phyloP scores from a whole-genome alignment of 2,113 vertebrate genomes.

The Podocnemis expansa region DNA sequence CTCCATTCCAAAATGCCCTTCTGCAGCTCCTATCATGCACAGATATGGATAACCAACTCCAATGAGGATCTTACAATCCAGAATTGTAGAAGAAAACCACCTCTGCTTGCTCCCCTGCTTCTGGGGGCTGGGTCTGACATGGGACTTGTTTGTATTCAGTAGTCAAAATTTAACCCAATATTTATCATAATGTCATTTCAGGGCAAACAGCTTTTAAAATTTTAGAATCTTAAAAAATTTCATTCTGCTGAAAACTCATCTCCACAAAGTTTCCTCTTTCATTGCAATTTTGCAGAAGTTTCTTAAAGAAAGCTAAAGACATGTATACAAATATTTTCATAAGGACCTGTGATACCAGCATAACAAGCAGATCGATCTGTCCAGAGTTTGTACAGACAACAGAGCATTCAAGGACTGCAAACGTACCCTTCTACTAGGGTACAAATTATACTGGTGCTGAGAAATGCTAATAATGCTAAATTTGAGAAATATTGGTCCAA shows the following conservation, averaged over 20 bases:
- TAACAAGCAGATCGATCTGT: background rate
- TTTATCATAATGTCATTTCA: background rate
- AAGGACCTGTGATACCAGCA: background rate
- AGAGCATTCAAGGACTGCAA: background rate
- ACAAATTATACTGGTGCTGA: background rate
- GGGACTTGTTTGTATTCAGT: background rate
- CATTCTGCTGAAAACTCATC: background rate
- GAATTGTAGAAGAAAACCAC: background rate
- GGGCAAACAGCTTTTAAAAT: background rate
- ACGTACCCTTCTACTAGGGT: background rate
- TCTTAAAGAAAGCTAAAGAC: background rate
- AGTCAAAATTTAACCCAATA: background rate
- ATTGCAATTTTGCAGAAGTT: background rate
- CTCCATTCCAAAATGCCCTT: background rate
- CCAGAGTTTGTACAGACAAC: background rate
- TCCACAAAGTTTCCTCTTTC: background rate
- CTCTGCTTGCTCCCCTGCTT: background rate
- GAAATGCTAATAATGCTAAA: background rate
- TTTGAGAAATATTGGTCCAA: background rate
- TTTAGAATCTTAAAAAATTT: background rate
- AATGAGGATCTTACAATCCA: background rate
- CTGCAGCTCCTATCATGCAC: background rate
- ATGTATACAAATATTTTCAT: background rate
- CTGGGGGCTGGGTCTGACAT: background rate
- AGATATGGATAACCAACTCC: background rate